phyloP scores from a whole-genome alignment of 2,888 invertebrate species.

The Apodemia mormo region DNA sequence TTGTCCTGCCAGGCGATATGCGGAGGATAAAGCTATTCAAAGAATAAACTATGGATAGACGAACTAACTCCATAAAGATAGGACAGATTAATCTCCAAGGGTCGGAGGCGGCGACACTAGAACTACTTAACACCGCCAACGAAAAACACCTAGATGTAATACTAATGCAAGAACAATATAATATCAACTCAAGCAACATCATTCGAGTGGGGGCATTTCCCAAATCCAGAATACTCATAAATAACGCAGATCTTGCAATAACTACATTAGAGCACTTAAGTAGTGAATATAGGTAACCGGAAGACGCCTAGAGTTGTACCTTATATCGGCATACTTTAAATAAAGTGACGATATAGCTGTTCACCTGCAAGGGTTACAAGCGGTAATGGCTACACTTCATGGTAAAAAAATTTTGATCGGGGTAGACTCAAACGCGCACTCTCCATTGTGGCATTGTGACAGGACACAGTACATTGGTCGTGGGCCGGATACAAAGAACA shows the following conservation, averaged over 20 bases:
- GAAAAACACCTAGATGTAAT: not conserved
- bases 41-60: not conserved
- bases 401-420: not conserved
- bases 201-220: not conserved
- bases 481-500: not conserved
- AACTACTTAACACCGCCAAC: not conserved
- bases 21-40: not conserved
- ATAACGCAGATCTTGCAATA: not conserved
- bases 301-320: not conserved
- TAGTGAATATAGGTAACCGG: not conserved
- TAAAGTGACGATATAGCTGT: not conserved
- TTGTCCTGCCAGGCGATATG: too few species aligned
- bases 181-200: not conserved
- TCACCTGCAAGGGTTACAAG: not conserved
- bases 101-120: too few species aligned
- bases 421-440: too few species aligned
- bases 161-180: not conserved
- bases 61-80: not conserved
- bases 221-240: not conserved
- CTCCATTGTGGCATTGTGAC: too few species aligned
- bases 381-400: not conserved
- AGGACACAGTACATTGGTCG: not conserved
- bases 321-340: not conserved
- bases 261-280: not conserved
- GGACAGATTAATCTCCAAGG: not conserved